A percentile compares a stretch with the other conserved stretches of the same genome.
These are phyloP conservation scores for Anguilla obscura DNA, from an alignment of 2,797 vertebrate genomes.

Conservation along the genomic window DNA sequence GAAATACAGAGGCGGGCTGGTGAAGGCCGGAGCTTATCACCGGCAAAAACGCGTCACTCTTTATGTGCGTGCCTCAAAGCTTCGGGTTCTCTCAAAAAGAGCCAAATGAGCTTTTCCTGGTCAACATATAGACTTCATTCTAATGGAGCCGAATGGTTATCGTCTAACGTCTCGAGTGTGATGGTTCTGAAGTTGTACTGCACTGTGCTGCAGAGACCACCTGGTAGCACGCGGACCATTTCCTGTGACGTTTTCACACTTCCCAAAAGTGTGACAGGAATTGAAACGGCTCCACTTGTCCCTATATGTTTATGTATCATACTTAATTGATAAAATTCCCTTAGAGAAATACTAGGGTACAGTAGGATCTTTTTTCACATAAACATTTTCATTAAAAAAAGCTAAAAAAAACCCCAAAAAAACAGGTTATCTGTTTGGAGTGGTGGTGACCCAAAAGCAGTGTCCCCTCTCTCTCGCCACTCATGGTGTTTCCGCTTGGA, in stretches of 20 bases:
- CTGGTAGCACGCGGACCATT: neutral
- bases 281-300: neutral
- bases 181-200: neutral
- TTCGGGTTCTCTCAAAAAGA: conserved; percentile 13
- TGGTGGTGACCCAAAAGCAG: neutral
- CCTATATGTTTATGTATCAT: neutral
- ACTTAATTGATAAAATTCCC: neutral
- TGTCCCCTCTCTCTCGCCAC: neutral
- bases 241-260: neutral
- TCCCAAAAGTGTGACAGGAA: neutral
- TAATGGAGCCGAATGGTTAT: neutral
- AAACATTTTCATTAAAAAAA: neutral
- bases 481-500: neutral
- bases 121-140: conserved; percentile 10
- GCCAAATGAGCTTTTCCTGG: conserved; percentile 37
- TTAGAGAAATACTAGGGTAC: neutral
- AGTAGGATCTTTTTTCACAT: neutral
- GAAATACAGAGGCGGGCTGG: conserved; percentile 27
- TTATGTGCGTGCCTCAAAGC: conserved; percentile 23
- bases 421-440: neutral
- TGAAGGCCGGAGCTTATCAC: conserved; percentile 27
- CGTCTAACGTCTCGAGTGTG: neutral
- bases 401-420: neutral
- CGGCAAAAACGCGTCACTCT: conserved; percentile 28
- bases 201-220: neutral